Conservation (phyloP, 2,113 vertebrate species). For the Hepsetus odoe region DNA sequence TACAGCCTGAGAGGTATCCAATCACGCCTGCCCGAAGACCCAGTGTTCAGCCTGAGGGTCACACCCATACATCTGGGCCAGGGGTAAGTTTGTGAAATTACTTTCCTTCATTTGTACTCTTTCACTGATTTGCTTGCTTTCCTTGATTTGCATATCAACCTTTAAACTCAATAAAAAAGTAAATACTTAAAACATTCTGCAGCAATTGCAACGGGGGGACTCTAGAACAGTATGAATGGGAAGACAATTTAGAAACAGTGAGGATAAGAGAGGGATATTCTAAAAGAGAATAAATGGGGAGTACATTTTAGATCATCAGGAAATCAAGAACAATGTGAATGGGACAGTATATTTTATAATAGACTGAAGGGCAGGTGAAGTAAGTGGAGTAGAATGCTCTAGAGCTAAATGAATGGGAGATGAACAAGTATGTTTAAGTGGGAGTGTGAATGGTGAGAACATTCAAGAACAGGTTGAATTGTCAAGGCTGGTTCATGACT, state of each 20-base stretch:
- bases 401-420: too few species aligned
- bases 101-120: too few species aligned
- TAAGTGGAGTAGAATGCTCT: too few species aligned
- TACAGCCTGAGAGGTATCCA: conserved; percentile 46
- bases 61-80: conserved; percentile 68
- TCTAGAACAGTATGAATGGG: background rate
- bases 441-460: background rate
- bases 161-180: too few species aligned
- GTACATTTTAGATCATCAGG: background rate
- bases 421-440: too few species aligned
- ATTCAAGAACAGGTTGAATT: background rate
- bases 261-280: background rate
- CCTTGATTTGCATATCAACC: too few species aligned
- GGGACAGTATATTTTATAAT: background rate
- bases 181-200: background rate
- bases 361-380: too few species aligned
- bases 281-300: background rate
- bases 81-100: conserved; percentile 60
- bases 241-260: too few species aligned
- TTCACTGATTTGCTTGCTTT: too few species aligned
- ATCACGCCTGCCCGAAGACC: conserved; percentile 65
- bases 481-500: too few species aligned
- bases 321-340: background rate
- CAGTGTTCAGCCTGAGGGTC: conserved; percentile 56
- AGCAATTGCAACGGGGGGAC: background rate